phyloP scores from a whole-genome alignment of 92 coral and sea anemone species.

The Plumapathes pennacea region DNA sequence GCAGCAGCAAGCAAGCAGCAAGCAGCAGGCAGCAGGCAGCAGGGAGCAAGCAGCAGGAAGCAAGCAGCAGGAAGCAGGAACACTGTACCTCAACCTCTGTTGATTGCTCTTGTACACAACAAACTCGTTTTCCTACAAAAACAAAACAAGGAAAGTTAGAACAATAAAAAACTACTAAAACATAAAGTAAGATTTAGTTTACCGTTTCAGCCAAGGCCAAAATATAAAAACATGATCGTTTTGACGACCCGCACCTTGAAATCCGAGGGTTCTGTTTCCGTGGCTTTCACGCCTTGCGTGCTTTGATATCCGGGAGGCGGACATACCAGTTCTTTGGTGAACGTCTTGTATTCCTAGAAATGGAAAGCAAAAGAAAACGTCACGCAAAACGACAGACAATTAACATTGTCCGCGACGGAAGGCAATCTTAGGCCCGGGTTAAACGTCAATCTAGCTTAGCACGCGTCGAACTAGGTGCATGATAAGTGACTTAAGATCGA shows the following conservation, averaged over 20 bases:
- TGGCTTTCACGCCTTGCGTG: conserved; percentile 64
- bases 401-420: too few relatives aligned
- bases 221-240: not conserved
- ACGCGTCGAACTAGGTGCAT: too few relatives aligned
- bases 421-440: too few relatives aligned
- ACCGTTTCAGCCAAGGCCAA: not conserved
- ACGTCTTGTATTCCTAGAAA: conserved; percentile 65
- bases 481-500: too few relatives aligned
- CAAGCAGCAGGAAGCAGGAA: not conserved
- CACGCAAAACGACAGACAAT: not conserved
- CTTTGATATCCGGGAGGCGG: conserved; percentile 85
- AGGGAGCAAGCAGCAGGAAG: not conserved
- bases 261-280: conserved; percentile 59
- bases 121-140: conserved; percentile 77
- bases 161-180: not conserved
- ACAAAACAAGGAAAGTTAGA: not conserved
- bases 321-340: conserved; percentile 52
- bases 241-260: conserved; percentile 81
- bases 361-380: not conserved
- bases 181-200: not conserved
- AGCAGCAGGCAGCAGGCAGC: not conserved
- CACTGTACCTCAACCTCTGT: conserved; percentile 70
- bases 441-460: too few relatives aligned
- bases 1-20: not conserved
- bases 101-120: conserved; percentile 76